These are phyloP conservation scores for Esox lucius DNA, from an alignment of 2,797 vertebrate genomes.

Conservation along the genomic window DNA sequence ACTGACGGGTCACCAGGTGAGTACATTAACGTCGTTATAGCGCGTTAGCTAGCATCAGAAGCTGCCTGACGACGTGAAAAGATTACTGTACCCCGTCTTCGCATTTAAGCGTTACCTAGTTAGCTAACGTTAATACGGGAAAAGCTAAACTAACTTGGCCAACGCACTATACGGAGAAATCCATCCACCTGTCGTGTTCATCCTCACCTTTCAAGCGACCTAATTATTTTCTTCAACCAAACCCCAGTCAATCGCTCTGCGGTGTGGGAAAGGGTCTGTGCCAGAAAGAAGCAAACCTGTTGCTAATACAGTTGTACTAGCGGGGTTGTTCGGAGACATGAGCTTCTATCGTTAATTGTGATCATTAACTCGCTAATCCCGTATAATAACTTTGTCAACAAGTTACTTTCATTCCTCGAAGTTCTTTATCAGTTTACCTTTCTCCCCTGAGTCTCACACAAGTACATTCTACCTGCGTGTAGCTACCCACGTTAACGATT, in stretches of 20 bases:
- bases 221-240: background rate
- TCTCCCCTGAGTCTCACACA: background rate
- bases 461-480: background rate
- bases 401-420: background rate
- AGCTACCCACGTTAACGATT: no score
- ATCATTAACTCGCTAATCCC: background rate
- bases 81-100: background rate
- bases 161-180: background rate
- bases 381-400: background rate
- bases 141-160: background rate
- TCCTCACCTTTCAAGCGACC: background rate
- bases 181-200: constrained; percentile 22
- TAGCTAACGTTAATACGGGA: background rate
- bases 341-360: background rate
- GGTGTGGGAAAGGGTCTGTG: background rate
- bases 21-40: background rate
- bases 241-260: background rate
- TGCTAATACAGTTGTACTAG: background rate
- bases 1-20: background rate
- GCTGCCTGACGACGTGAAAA: background rate
- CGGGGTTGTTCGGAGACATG: background rate
- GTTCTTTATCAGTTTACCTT: constrained; percentile 3
- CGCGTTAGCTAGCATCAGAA: background rate
- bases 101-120: background rate
- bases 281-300: constrained; percentile 1